Conservation (phyloP, 2,797 vertebrate species). For the Eulemur mongoz region DNA sequence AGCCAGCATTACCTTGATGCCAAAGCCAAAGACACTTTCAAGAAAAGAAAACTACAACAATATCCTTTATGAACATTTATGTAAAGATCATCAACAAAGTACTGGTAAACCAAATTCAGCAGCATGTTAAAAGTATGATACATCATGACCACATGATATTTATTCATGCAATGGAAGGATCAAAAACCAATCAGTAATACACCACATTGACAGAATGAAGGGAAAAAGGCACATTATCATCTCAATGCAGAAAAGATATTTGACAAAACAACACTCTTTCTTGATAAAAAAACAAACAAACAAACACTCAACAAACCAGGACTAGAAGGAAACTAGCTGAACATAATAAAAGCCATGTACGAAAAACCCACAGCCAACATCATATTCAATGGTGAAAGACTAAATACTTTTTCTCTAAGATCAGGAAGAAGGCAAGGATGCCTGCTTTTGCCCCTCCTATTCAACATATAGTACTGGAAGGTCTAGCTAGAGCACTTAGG, state of each 20-base stretch:
- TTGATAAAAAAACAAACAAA: background rate
- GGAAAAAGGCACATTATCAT: background rate
- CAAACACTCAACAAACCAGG: background rate
- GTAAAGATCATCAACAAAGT: background rate
- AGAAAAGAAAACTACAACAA: background rate
- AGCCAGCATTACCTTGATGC: background rate
- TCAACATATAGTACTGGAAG: background rate
- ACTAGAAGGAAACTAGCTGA: background rate
- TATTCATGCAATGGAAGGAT: background rate
- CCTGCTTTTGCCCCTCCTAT: background rate
- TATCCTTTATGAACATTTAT: background rate
- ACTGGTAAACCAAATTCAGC: background rate
- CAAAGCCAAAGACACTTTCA: background rate
- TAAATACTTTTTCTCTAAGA: background rate
- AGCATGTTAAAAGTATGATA: background rate
- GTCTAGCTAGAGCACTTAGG: background rate
- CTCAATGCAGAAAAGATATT: background rate
- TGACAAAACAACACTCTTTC: background rate
- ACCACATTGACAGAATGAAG: background rate
- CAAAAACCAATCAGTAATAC: background rate
- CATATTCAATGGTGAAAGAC: background rate
- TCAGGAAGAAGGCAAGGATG: background rate
- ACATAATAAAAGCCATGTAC: background rate
- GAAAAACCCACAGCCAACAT: background rate
- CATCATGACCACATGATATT: background rate